phyloP scores from a whole-genome alignment of 1,140 invertebrate genomes.

The Apis cerana region DNA sequence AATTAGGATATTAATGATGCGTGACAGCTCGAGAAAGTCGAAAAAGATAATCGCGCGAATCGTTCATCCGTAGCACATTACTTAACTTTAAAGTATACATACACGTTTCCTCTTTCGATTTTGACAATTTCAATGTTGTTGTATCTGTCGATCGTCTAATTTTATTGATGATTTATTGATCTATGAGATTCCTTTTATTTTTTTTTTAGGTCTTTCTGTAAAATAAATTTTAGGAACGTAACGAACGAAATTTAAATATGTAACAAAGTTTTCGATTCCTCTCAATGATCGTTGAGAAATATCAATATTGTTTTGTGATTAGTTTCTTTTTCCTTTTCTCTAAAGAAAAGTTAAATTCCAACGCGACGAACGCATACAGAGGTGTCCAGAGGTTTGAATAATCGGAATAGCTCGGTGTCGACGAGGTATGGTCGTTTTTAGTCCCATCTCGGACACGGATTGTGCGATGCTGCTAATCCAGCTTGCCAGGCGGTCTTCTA shows the following conservation, averaged over 20 bases:
- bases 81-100: not conserved
- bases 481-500: conserved; percentile 31
- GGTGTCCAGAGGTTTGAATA: not conserved
- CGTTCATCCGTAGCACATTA: not conserved
- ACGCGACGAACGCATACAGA: not conserved
- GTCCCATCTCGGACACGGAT: conserved; percentile 15
- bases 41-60: not conserved
- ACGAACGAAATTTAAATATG: too few relatives aligned
- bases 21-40: conserved; percentile 37
- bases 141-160: not conserved
- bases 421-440: conserved; percentile 6
- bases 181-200: too few relatives aligned
- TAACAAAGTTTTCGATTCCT: too few relatives aligned
- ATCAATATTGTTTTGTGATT: not conserved
- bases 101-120: not conserved
- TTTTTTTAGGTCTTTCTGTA: too few relatives aligned
- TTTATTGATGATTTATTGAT: not conserved
- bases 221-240: too few relatives aligned
- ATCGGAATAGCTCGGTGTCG: conserved; percentile 18
- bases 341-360: not conserved
- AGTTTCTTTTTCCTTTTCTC: too few relatives aligned
- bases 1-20: conserved; percentile 58
- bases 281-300: not conserved
- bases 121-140: too few relatives aligned
- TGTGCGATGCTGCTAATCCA: conserved; percentile 31